Evolutionary conservation across 2,888 invertebrate species (phyloP), one percentile per base, ranked within the genome.

Genomic region (Ellobium chinense): DNA sequence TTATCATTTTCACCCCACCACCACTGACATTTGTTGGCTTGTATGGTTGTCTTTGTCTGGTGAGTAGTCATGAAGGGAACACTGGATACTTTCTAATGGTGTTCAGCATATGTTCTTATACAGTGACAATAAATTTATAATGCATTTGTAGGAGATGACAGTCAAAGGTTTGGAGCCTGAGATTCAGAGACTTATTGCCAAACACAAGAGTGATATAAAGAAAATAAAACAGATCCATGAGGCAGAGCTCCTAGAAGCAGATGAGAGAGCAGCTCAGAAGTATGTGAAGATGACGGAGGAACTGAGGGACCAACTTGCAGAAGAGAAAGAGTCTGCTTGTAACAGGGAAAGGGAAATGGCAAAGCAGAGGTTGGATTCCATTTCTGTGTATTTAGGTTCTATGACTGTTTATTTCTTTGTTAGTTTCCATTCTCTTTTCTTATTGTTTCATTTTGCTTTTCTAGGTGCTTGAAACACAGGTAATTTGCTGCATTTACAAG

Each of bases 121-220:
- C n/a, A n/a, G n/a, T n/a, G n/a, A n/a, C n/a, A n/a, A n/a, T n/a
- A n/a, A n/a, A n/a, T n/a, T n/a, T n/a, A n/a, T n/a, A n/a, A n/a
- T n/a, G n/a, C n/a, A n/a, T n/a, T n/a, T n/a, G n/a, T 46, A 46
- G 93, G 93, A 93, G 83, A 92, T 93, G 92, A 93, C 93, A 34
- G 93, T 93, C 66, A 93, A 93, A 82, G 93, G 93, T 24, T 82
- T 93, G 72, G 93, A 93, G 83, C 93, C 93, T 63, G 93, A 93
- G 83, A 92, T 93, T 66, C 93, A 93, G 83, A 85, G 92, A n/a
- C 87, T 93, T 78, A 93, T 93, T 5, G 92, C 91, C 4, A 92
- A 92, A 82, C 93, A 93, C 85, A 93, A 93, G 85, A 85, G 88
- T 31, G 93, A 93, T 82, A 78, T 93, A 34, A 92, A 91, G 85